Base-by-base conservation (phyloP, 2,113 vertebrate species). In the Spea bombifrons region DNA sequence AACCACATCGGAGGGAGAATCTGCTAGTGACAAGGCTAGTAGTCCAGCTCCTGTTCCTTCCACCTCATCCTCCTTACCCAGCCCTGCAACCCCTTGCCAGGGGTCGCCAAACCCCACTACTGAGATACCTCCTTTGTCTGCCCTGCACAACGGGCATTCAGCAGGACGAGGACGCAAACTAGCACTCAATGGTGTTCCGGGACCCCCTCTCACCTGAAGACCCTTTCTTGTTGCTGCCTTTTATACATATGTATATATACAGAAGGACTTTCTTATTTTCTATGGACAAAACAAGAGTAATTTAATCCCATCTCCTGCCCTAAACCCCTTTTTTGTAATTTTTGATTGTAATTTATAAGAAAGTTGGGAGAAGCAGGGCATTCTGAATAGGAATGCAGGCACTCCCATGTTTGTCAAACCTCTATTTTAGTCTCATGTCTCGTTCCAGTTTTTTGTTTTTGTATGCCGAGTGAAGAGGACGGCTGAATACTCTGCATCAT, bases 1-100 rank as follows among this genome's bases (percentile, higher is more conserved):
- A 55, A 93, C 93, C 5, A 92, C 94, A 0, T 97, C 95, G 0
- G 95, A 97, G 90, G 94, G 95, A 82, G 95, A 97, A 75, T 96
- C 95, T 0, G 90, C 90, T 83, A 96, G 95, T 64, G 95, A 97
- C 90, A 96, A 96, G 84, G 92, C 94, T 45, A 92, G 92, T 90
- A 96, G 94, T 84, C 94, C 94, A 0, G 90, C 93, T 15, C 88
- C 91, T 49, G 86, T 90, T 75, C 91, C 90, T 0, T 83, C 90
- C 73, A 87, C 92, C 71, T 90, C 93, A 43, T 90, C 94, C 30
- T 88, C 94, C 0, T 88, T 93, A 82, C 90, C 94, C 81, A 93
- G 90, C 87, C 90, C 89, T 0, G 85, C 45, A 65, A 90, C 90
- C 13, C 90, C 91, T 0, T 88, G 86, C 75, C 91, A 90, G 45